Base-by-base conservation (phyloP, 2,113 vertebrate species). In the Eublepharis macularius region DNA sequence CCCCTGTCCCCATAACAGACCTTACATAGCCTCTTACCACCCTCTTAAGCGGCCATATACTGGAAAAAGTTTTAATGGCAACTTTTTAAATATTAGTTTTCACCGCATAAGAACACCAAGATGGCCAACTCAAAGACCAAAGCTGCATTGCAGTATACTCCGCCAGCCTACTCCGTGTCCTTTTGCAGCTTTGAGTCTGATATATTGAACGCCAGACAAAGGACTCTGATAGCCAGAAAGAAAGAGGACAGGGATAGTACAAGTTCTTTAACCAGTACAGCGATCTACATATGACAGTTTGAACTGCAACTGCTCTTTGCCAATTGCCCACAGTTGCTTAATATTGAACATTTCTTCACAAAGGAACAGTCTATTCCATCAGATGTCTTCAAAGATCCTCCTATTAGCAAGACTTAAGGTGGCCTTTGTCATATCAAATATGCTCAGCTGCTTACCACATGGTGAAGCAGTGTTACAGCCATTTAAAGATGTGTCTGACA, bases 401-500 rank as follows among this genome's bases (percentile, higher is more conserved):
- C 94, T 90, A 93, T 93, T 94, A 94, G 92, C 83, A 92, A 92
- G 91, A 93, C 86, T 94, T 90, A 94, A 93, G 90, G 89, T 92
- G 94, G 93, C 90, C 88, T 96, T 96, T 95, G 95, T 95, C 95
- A 91, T 95, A 94, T 93, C 94, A 91, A 96, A 96, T 94, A 96
- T 94, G 89, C 93, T 96, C 95, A 96, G 94, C 96, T 95, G 96
- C 96, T 96, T 95, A 94, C 90, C 68, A 9, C 92, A 95, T 36
- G 92, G 94, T 19, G 0, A 92, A 93, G 90, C 83, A 24, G 91
- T 95, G 92, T 96, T 96, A 94, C 93, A 95, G 94, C 76, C 93
- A 86, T 95, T 95, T 96, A 96, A 96, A 96, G 95, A 97, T 95
- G 94, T 97, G 96, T 96, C 95, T 95, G 94, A 97, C 97, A 97